phyloP scores from a whole-genome alignment of 2,888 invertebrate genomes.

The Metellina segmentata region DNA sequence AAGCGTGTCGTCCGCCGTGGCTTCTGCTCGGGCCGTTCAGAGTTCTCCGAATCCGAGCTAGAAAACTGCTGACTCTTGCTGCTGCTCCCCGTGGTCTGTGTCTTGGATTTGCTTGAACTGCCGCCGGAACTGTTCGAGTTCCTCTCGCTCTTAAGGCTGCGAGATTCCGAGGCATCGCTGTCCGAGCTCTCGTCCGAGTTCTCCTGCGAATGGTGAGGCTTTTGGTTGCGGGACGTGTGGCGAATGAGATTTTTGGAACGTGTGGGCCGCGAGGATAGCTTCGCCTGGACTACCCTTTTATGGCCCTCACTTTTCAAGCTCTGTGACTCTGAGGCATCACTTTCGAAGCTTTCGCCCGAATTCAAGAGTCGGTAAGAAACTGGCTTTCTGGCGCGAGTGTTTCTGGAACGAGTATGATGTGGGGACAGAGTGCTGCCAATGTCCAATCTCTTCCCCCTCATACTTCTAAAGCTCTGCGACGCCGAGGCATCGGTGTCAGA shows the following conservation, averaged over 20 bases:
- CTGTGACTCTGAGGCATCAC: conserved; percentile 2
- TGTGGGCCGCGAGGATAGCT: not conserved
- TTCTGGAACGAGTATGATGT: not conserved
- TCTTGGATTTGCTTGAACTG: conserved; percentile 48
- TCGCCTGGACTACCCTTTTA: not conserved
- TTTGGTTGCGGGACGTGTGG: not conserved
- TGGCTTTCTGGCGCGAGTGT: not conserved
- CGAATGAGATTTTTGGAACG: conserved; percentile 26
- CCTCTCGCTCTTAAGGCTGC: conserved; percentile 18
- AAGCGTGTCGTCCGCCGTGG: conserved; percentile 56
- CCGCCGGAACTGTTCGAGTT: conserved; percentile 37
- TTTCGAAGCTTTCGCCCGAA: conserved; percentile 36
- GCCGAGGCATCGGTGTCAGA: conserved; percentile 34
- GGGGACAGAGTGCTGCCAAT: not conserved
- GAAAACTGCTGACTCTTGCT: conserved; percentile 45
- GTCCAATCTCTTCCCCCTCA: not conserved
- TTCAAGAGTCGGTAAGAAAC: conserved; percentile 15
- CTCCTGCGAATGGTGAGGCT: not conserved
- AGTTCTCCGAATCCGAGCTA: conserved; percentile 9
- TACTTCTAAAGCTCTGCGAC: not conserved
- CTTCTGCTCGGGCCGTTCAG: not conserved
- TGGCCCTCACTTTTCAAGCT: not conserved
- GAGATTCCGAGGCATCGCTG: conserved; percentile 23
- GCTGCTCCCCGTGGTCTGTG: not conserved
- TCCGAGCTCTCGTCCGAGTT: conserved; percentile 41